Evolutionary conservation across 2,113 vertebrate genomes (phyloP), one percentile per base, ranked within the genome.

Genomic region (Willisornis vidua): DNA sequence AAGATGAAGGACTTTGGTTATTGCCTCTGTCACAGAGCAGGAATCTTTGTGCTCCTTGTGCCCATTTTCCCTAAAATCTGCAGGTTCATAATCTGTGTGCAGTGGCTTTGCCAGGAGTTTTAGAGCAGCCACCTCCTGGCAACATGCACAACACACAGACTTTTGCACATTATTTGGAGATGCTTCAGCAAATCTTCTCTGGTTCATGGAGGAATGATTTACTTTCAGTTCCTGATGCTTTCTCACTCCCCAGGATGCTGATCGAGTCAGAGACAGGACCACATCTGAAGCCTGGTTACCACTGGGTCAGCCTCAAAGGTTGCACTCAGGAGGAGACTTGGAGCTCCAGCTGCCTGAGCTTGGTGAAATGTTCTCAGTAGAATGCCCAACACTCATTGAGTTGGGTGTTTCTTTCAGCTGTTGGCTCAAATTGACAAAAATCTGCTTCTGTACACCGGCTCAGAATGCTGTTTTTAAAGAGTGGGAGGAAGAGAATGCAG

Each of bases 371-470:
- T 7, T 73, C 33, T 16, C 85, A 48, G 25, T 7, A 31, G 80
- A 37, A 17, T 1, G 3, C 14, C 25, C 65, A 74, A 8, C 10
- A 19, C 20, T 51, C n/a, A 10, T 8, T 1, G 0, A 24, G 18
- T 0, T 65, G 61, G 8, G 51, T 15, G 15, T 71, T 12, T 61
- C 66, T 65, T 76, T 85, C 72, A 77, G 19, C 24, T 87, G 8
- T 22, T 89, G 52, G 23, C 41, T 88, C 74, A 29, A 75, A 54
- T 4, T 52, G 43, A 48, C 54, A 77, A 29, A 85, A n/a, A 80
- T 39, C 6, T 71, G 28, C 18, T 55, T 28, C 13, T 25, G 8
- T 49, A 37, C 45, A 68, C 15, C n/a, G 16, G 48, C 70, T 70
- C n/a, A 77, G 48, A 67, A 67, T 55, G 75, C 63, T 35, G 7